Percentiles rank a stretch among this genome's conserved stretches.
phyloP scores from a whole-genome alignment of 2,113 vertebrate species.

The Lophochroa leadbeateri region DNA sequence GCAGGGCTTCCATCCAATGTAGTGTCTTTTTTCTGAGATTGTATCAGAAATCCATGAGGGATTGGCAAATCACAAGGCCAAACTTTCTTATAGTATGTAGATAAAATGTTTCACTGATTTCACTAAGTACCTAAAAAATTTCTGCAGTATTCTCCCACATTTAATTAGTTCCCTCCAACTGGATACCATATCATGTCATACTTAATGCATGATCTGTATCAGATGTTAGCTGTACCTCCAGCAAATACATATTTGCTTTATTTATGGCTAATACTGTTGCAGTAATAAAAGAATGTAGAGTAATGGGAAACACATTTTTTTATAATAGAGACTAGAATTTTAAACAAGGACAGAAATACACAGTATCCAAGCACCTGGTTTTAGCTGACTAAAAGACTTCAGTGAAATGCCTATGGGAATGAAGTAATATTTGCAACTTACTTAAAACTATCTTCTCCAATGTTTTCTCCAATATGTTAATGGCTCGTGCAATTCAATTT shows the following conservation, averaged over 20 bases:
- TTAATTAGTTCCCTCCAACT: not conserved
- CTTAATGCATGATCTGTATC: not conserved
- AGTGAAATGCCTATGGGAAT: not conserved
- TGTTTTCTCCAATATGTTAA: not conserved
- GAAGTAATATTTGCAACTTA: not conserved
- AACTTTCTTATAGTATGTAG: not conserved
- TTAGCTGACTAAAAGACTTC: not conserved
- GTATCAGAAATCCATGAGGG: not conserved
- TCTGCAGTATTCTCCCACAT: not conserved
- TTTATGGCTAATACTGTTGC: not conserved
- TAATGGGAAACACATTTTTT: not conserved
- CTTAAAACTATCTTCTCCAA: not conserved
- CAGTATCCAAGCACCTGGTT: not conserved
- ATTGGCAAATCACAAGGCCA: not conserved
- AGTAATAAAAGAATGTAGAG: not conserved
- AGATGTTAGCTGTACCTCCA: not conserved
- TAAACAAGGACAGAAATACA: not conserved
- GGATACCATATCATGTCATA: not conserved
- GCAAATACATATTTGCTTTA: not conserved
- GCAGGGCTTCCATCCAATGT: not conserved
- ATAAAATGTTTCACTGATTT: not conserved
- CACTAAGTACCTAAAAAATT: not conserved
- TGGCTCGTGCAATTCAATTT: constrained; percentile 8
- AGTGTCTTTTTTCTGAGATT: not conserved
- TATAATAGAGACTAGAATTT: not conserved